phyloP scores from a whole-genome alignment of 2,113 vertebrate species.

The Cyanistes caeruleus region DNA sequence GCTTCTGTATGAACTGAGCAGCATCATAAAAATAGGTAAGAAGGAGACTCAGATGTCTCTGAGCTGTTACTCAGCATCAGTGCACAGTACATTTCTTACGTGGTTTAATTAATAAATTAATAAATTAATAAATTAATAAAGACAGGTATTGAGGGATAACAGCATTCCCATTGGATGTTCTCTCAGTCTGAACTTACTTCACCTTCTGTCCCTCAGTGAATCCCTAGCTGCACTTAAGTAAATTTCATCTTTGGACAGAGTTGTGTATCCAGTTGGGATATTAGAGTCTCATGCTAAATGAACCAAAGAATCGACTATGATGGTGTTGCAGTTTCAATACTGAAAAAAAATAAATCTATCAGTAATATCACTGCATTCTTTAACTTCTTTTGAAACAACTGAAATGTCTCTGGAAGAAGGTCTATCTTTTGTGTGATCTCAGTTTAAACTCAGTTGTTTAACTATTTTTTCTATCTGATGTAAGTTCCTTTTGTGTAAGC shows the following conservation, averaged over 20 bases:
- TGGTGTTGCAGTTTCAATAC: background rate
- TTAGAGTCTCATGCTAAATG: background rate
- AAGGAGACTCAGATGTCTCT: background rate
- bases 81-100: background rate
- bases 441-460: background rate
- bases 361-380: background rate
- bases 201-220: background rate
- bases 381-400: background rate
- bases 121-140: background rate
- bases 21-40: conserved; percentile 95
- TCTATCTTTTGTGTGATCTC: background rate
- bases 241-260: background rate
- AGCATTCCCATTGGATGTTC: background rate
- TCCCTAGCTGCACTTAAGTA: background rate
- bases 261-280: background rate
- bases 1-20: conserved; percentile 93
- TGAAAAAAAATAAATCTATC: background rate
- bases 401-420: background rate
- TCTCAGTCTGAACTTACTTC: background rate
- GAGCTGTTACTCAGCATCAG: background rate
- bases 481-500: background rate
- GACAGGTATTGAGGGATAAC: background rate
- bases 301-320: background rate
- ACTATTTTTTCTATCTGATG: background rate
- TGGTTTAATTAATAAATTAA: background rate